Conservation (phyloP, 2,113 vertebrate genomes). For the Neogale vison region DNA sequence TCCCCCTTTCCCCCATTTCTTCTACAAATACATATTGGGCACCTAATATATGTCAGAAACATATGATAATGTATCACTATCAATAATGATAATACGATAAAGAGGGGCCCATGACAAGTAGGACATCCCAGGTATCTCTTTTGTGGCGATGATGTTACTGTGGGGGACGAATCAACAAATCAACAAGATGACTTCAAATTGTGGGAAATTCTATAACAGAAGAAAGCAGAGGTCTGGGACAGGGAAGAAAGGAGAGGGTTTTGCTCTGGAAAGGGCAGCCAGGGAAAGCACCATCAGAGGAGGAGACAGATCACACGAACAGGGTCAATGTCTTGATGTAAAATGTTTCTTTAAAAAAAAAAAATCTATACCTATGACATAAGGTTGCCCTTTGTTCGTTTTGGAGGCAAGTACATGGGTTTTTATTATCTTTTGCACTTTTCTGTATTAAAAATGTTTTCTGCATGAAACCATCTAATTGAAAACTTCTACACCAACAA, state of each 20-base stretch:
- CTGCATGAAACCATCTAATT: not conserved
- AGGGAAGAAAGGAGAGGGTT: not conserved
- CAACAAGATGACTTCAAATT: not conserved
- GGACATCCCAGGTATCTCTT: not conserved
- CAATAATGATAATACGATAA: too few species aligned
- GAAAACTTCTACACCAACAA: not conserved
- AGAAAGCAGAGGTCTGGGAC: not conserved
- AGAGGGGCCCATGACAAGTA: not conserved
- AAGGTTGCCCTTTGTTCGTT: not conserved
- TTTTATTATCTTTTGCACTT: not conserved
- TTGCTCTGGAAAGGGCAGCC: not conserved
- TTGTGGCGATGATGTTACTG: not conserved
- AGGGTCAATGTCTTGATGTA: not conserved
- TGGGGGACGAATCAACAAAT: not conserved
- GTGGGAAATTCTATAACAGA: not conserved
- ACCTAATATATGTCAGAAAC: not conserved
- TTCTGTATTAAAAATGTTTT: not conserved
- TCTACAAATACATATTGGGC: not conserved
- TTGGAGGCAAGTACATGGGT: not conserved
- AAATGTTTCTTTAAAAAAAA: not conserved
- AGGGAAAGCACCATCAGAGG: not conserved
- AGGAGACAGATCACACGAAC: not conserved
- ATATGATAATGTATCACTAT: too few species aligned
- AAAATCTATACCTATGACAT: not conserved
- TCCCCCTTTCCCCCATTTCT: not conserved